A percentile compares a stretch with the other conserved stretches of the same genome.
These are phyloP conservation scores for Pyrocoelia pectoralis DNA, from an alignment of 2,888 invertebrate genomes.

Conservation along the genomic window DNA sequence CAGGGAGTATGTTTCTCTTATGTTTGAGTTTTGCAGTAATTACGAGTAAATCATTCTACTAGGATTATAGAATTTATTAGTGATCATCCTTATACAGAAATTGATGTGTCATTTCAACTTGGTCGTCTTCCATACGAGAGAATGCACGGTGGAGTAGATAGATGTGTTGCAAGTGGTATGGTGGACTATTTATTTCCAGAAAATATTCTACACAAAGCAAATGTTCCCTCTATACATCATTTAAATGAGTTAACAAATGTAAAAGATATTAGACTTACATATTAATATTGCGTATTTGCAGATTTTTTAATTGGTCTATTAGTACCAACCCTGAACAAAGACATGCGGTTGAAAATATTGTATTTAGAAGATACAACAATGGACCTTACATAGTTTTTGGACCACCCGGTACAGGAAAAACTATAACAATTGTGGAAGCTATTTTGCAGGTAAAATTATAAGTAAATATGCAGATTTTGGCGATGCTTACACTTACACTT, in stretches of 20 bases:
- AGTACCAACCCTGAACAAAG: conserved; percentile 67
- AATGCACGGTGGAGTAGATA: conserved; percentile 60
- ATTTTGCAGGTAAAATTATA: conserved; percentile 70
- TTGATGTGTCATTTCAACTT: conserved; percentile 62
- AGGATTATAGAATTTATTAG: conserved; percentile 34
- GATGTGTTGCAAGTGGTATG: conserved; percentile 38
- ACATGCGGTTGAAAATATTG: conserved; percentile 72
- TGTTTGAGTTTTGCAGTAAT: background rate
- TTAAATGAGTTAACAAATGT: background rate
- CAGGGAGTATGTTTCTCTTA: conserved; percentile 48
- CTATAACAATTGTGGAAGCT: conserved; percentile 76
- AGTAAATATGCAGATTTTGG: too few relatives aligned
- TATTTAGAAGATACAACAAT: conserved; percentile 67
- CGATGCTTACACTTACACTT: too few relatives aligned
- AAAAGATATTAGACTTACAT: background rate
- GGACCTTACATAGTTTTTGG: conserved; percentile 86
- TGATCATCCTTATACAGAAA: conserved; percentile 45
- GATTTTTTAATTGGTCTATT: conserved; percentile 58
- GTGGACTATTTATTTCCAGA: conserved; percentile 46
- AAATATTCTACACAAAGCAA: conserved; percentile 12
- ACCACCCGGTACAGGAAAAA: conserved; percentile 86
- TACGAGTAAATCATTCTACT: background rate
- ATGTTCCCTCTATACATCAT: background rate
- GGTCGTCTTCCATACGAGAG: conserved; percentile 61
- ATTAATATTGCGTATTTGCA: conserved; percentile 35